Percentiles rank a stretch among this genome's conserved stretches.
These are phyloP conservation scores for Petrocephalus zakoni DNA, from an alignment of 2,113 vertebrate species.

Conservation along the genomic window DNA sequence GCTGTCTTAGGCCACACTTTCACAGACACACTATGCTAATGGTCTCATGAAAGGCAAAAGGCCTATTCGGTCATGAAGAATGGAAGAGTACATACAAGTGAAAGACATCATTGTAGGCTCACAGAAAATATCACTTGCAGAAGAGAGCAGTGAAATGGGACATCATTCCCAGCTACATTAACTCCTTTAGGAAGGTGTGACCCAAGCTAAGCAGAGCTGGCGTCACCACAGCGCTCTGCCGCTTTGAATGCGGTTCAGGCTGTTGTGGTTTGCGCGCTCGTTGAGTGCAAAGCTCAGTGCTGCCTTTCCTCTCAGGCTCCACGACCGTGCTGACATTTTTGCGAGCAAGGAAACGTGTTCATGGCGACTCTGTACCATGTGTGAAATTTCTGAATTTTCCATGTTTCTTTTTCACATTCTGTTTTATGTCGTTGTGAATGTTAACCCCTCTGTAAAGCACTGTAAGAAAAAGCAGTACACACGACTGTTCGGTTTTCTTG, in stretches of 20 bases:
- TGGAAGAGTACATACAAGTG: neutral
- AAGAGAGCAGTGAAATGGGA: slow-evolving; percentile 21
- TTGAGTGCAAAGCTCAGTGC: neutral
- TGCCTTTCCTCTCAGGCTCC: neutral
- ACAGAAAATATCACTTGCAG: neutral
- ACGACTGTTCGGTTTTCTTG: neutral
- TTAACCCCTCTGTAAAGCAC: neutral
- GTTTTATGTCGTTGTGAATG: neutral
- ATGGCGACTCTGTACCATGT: neutral
- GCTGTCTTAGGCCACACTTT: neutral
- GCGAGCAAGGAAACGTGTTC: neutral
- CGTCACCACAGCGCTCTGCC: neutral
- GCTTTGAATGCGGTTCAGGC: neutral
- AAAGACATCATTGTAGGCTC: neutral
- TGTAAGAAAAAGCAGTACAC: neutral
- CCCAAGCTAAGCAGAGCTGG: neutral
- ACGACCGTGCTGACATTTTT: neutral
- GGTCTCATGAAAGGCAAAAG: neutral
- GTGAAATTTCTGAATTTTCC: neutral
- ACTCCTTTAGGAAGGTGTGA: neutral
- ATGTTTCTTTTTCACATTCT: neutral
- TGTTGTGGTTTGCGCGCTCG: neutral
- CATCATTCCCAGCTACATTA: slow-evolving; percentile 36
- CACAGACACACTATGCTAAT: neutral
- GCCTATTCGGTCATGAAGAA: neutral